Conservation (phyloP, 2,797 vertebrate genomes). For the Eulemur mongoz region DNA sequence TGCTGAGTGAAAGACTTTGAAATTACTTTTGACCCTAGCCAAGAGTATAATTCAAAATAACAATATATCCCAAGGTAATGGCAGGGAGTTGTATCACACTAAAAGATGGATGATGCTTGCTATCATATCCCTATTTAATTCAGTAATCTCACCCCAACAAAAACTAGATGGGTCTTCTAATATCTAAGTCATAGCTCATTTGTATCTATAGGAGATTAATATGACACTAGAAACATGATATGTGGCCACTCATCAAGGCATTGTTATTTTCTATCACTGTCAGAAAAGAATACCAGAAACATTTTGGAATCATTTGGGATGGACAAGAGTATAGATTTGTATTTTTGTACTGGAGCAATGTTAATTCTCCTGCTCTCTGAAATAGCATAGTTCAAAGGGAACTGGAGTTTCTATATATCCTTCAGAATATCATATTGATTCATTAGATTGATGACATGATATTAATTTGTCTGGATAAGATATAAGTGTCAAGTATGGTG, state of each 20-base stretch:
- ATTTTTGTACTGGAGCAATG: neutral
- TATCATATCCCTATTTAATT: neutral
- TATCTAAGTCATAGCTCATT: neutral
- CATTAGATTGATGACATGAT: neutral
- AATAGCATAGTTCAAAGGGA: neutral
- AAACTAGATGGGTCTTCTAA: neutral
- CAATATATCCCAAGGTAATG: neutral
- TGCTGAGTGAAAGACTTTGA: neutral
- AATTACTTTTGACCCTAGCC: neutral
- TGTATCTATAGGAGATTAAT: neutral
- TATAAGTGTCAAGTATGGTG: neutral
- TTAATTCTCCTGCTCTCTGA: neutral
- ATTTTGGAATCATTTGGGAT: neutral
- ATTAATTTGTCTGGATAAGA: neutral
- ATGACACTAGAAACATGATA: neutral
- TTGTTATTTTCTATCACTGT: neutral
- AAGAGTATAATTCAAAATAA: neutral
- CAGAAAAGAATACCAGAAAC: neutral
- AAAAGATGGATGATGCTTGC: neutral
- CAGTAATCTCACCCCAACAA: neutral
- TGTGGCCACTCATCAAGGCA: neutral
- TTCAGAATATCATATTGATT: neutral
- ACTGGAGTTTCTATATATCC: neutral
- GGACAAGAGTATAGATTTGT: neutral
- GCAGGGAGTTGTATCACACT: neutral